Conservation (phyloP, 2,888 invertebrate genomes). For the Calameuta filiformis region DNA sequence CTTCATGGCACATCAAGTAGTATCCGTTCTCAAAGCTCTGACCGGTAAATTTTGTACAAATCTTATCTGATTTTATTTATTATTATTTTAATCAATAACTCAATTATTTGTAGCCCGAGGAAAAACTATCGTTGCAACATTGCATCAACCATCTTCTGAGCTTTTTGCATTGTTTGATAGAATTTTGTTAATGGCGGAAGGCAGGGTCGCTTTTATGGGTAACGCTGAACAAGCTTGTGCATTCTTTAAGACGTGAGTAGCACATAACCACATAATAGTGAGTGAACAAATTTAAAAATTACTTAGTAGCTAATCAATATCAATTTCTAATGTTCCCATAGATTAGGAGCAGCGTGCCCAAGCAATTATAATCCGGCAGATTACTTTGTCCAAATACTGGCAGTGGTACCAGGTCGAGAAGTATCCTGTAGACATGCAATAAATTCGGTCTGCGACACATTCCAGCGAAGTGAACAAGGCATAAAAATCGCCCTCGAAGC, state of each 20-base stretch:
- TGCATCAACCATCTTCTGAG: constrained; percentile 96
- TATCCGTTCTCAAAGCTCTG: constrained; percentile 75
- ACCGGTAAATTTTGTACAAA: constrained; percentile 57
- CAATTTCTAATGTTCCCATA: constrained; percentile 50
- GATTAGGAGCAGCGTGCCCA: constrained; percentile 86
- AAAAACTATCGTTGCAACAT: constrained; percentile 91
- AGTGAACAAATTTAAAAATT: neutral
- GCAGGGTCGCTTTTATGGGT: constrained; percentile 89
- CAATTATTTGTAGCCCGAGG: constrained; percentile 70
- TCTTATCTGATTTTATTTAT: neutral
- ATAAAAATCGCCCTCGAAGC: constrained; percentile 72
- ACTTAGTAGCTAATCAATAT: constrained; percentile 15
- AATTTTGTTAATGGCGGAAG: constrained; percentile 90
- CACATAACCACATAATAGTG: neutral
- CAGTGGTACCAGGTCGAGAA: constrained; percentile 87
- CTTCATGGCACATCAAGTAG: constrained; percentile 95
- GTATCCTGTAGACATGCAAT: constrained; percentile 82
- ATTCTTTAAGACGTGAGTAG: constrained; percentile 82
- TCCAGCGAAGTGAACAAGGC: constrained; percentile 75
- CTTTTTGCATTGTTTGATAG: constrained; percentile 91
- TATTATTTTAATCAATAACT: neutral
- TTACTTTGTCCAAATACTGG: constrained; percentile 89
- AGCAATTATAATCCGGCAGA: constrained; percentile 95
- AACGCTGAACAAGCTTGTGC: constrained; percentile 80
- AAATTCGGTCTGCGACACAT: constrained; percentile 82